Evolutionary conservation across 2,113 vertebrate genomes (phyloP).

Genomic region (Microtus montanus): DNA sequence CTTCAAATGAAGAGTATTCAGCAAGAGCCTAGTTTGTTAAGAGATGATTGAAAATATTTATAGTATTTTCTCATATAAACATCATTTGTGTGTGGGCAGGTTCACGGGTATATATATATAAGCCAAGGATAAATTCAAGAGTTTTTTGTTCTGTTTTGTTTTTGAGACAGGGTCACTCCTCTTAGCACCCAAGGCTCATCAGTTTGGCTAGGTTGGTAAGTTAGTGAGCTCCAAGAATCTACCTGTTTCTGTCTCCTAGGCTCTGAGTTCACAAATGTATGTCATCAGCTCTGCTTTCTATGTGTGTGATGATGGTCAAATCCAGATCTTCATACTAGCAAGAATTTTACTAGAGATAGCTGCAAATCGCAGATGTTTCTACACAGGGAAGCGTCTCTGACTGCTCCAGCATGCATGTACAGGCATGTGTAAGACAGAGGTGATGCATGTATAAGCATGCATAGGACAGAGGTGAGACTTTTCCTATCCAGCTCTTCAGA

Average conservation of each 20-base stretch:
- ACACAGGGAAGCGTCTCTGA: not conserved
- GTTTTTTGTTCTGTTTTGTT: not conserved
- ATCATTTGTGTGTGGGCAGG: not conserved
- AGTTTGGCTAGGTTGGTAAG: not conserved
- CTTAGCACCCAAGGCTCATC: not conserved
- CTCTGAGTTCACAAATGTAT: not conserved
- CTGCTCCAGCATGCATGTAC: not conserved
- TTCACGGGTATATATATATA: not conserved
- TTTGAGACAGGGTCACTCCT: not conserved
- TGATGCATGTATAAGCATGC: not conserved
- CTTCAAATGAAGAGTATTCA: not conserved
- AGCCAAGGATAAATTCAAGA: not conserved
- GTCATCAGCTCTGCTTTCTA: not conserved
- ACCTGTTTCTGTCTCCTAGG: not conserved
- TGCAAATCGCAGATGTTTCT: not conserved
- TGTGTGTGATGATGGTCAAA: not conserved
- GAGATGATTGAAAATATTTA: not conserved
- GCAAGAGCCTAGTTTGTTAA: not conserved
- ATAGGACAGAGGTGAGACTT: not conserved
- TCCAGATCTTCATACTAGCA: not conserved
- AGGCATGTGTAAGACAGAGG: not conserved
- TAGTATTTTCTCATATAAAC: constrained; percentile 20
- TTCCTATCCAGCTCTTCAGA: not conserved
- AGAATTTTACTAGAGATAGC: not conserved
- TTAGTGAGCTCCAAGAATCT: not conserved